Evolutionary conservation across 2,113 vertebrate species (phyloP).

Genomic region (Vidua macroura): DNA sequence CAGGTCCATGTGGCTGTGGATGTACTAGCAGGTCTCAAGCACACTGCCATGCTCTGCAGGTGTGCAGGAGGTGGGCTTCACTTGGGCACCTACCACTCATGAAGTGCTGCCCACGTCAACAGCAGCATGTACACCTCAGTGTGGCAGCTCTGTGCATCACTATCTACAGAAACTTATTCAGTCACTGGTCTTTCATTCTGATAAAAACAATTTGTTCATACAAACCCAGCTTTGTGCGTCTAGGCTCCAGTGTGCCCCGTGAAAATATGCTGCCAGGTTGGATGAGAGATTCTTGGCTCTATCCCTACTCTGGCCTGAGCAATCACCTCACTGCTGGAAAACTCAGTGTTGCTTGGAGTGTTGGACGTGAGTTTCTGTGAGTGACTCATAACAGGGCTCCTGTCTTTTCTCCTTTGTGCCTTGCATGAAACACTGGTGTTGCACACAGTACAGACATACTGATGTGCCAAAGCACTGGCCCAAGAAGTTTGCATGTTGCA

Average conservation of each 20-base stretch:
- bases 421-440: background rate
- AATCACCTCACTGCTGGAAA: background rate
- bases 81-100: background rate
- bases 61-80: background rate
- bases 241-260: background rate
- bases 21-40: background rate
- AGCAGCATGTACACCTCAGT: fast-evolving
- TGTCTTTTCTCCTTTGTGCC: background rate
- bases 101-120: background rate
- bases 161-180: background rate
- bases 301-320: background rate
- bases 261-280: background rate
- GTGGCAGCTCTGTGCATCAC: background rate
- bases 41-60: background rate
- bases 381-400: background rate
- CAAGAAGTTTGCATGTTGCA: background rate
- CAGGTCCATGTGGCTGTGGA: background rate
- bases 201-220: background rate
- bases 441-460: background rate
- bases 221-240: background rate
- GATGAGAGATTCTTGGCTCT: background rate
- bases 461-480: background rate
- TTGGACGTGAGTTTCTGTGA: background rate
- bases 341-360: background rate
- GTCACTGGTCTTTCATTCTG: background rate